Conservation (phyloP, 1,140 invertebrate species). For the Achroia grisella region DNA sequence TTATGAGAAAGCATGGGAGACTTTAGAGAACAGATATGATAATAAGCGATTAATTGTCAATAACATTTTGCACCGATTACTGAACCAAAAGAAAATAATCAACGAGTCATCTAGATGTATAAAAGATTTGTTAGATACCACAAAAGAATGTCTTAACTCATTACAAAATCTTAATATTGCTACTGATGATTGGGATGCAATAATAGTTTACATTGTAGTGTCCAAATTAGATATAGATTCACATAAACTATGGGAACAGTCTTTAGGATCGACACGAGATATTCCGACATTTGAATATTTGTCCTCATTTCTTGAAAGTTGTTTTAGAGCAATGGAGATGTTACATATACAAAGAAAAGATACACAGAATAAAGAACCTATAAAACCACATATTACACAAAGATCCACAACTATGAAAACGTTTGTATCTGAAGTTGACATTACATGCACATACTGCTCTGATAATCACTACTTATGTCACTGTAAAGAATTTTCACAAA, state of each 20-base stretch:
- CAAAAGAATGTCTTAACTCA: conserved; percentile 12
- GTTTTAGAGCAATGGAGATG: conserved; percentile 6
- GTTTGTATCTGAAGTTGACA: neutral
- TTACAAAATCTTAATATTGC: conserved; percentile 13
- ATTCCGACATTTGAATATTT: conserved; percentile 11
- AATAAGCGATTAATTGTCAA: conserved; percentile 15
- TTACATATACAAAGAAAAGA: neutral
- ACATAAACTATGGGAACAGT: conserved; percentile 17
- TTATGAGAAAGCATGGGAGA: neutral
- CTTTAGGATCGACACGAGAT: conserved; percentile 1
- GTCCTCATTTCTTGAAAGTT: conserved; percentile 8
- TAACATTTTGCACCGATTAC: conserved; percentile 8
- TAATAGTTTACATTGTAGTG: conserved; percentile 8
- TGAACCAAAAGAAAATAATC: conserved; percentile 15
- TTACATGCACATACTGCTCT: neutral
- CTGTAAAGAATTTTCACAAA: conserved; percentile 14
- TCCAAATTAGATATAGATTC: conserved; percentile 18
- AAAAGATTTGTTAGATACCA: conserved; percentile 17
- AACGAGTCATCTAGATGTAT: conserved; percentile 10
- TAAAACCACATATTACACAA: neutral
- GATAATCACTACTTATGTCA: neutral
- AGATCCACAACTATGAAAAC: neutral
- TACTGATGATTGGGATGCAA: conserved; percentile 14
- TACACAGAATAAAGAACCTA: neutral
- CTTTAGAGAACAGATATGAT: conserved; percentile 12